Conservation (phyloP, 2,113 vertebrate genomes). For the Cettia cetti region DNA sequence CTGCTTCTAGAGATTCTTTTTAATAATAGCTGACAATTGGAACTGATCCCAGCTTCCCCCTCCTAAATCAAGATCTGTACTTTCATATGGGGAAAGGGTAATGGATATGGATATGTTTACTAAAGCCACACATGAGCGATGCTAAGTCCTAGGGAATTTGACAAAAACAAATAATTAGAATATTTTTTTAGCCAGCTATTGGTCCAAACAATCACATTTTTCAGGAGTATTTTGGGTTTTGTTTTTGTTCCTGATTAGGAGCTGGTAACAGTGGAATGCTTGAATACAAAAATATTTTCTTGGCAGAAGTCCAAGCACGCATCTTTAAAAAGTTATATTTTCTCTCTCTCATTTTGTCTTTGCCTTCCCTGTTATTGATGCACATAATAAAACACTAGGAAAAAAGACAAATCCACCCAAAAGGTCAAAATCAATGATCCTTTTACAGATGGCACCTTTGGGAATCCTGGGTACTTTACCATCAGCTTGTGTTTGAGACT, state of each 20-base stretch:
- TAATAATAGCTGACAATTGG: not conserved
- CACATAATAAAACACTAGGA: conserved; percentile 64
- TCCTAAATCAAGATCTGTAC: not conserved
- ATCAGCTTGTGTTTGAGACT: conserved; percentile 62
- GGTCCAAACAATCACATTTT: not conserved
- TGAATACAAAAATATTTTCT: conserved; percentile 32
- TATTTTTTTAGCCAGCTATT: not conserved
- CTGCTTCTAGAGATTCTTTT: not conserved
- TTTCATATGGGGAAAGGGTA: not conserved
- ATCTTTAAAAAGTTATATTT: conserved; percentile 31
- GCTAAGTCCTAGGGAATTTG: not conserved
- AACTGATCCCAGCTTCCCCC: not conserved
- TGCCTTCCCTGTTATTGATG: conserved; percentile 53
- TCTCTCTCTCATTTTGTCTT: conserved; percentile 33
- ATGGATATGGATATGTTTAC: not conserved
- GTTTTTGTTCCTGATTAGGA: not conserved
- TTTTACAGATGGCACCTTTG: conserved; percentile 68
- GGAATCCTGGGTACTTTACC: conserved; percentile 65
- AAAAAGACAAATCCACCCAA: conserved; percentile 67
- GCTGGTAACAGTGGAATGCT: not conserved
- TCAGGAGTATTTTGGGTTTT: not conserved
- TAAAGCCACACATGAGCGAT: not conserved
- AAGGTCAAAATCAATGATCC: conserved; percentile 78
- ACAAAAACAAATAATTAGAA: not conserved
- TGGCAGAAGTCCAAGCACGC: conserved; percentile 29